Evolutionary conservation across 1,140 invertebrate species (phyloP).

Genomic region (Anastrepha ludens): DNA sequence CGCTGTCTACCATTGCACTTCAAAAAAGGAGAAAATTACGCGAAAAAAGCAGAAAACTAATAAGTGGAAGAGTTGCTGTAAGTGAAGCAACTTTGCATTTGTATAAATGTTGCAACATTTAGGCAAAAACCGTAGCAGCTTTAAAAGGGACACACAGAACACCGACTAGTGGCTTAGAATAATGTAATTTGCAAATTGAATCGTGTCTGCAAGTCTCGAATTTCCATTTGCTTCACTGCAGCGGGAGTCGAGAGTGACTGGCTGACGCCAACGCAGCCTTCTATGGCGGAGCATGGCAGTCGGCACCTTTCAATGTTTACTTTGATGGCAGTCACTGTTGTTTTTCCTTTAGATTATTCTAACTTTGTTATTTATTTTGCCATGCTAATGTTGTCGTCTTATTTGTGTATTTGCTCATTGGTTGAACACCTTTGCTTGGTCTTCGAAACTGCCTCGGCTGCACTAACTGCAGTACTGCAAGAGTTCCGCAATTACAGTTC

Average conservation of each 20-base stretch:
- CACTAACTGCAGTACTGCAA: background rate
- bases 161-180: background rate
- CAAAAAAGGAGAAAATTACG: background rate
- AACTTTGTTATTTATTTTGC: background rate
- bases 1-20: background rate
- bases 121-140: no score
- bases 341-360: background rate
- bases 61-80: background rate
- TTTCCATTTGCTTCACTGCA: constrained; percentile 2
- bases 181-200: constrained; percentile 56
- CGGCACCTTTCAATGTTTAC: constrained; percentile 26
- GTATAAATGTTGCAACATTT: background rate
- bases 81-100: background rate
- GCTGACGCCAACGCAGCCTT: constrained; percentile 2
- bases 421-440: background rate
- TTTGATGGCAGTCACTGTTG: constrained; percentile 5
- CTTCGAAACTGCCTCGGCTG: background rate
- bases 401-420: background rate
- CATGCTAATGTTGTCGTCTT: background rate
- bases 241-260: background rate
- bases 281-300: constrained; percentile 1
- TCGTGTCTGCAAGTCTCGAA: constrained; percentile 55
- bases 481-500: constrained; percentile 10
- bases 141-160: background rate
- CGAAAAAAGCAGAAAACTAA: background rate